Conservation (phyloP, 2,113 vertebrate species). For the Pagrus major region DNA sequence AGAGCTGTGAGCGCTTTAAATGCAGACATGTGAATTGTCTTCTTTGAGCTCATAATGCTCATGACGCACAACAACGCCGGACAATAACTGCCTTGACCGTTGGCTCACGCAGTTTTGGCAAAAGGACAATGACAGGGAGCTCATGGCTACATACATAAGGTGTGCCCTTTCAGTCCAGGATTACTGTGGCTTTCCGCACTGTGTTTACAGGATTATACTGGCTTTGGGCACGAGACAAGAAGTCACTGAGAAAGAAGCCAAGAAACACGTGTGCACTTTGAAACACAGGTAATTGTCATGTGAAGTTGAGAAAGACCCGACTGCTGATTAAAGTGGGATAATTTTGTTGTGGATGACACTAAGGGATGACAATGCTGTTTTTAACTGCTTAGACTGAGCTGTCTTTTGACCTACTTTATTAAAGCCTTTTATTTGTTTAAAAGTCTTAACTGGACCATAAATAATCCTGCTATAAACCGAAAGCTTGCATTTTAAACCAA, state of each 20-base stretch:
- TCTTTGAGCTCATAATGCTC: constrained; percentile 52
- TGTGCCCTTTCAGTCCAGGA: constrained; percentile 58
- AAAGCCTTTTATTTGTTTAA: constrained; percentile 12
- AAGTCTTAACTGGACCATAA: not conserved
- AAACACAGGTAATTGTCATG: constrained; percentile 19
- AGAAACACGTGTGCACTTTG: constrained; percentile 25
- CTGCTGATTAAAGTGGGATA: constrained; percentile 41
- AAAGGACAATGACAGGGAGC: constrained; percentile 55
- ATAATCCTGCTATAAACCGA: not conserved
- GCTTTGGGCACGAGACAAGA: constrained; percentile 43
- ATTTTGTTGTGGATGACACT: constrained; percentile 38
- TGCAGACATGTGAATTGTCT: constrained; percentile 42
- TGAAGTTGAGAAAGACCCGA: constrained; percentile 22
- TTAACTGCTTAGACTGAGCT: not conserved
- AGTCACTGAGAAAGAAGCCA: constrained; percentile 30
- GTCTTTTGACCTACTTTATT: not conserved
- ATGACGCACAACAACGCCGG: constrained; percentile 28
- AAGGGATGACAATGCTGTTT: constrained; percentile 13
- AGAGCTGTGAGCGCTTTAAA: constrained; percentile 36
- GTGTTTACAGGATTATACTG: constrained; percentile 72
- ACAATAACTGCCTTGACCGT: constrained; percentile 42
- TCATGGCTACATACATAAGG: constrained; percentile 43
- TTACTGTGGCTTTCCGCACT: constrained; percentile 45
- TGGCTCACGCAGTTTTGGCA: constrained; percentile 37
- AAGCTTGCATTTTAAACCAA: not conserved